Evolutionary conservation across 1,140 invertebrate genomes (phyloP), one percentile per base, ranked within the genome.

Genomic region (Agrypnia vestita): DNA sequence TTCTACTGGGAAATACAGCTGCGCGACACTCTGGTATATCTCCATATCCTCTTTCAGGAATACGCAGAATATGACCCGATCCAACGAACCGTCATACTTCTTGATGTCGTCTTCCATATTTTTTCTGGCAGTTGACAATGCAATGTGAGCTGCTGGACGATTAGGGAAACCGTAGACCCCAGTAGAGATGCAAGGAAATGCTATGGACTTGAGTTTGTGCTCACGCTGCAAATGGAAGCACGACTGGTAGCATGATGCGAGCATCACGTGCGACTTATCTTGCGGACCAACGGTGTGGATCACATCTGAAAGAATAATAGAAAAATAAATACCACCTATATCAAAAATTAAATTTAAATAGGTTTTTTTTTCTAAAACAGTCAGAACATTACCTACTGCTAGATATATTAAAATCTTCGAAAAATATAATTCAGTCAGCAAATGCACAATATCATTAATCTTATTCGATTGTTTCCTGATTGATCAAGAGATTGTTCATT

Each of bases 121-220:
- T 71, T 92, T 89, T 78, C 94, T 90, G 0, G 95, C 92, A 15
- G 92, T 92, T 12, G 87, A 86, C 12, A 95, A 84, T 56, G 95
- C 95, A 15, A 97, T 92, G 84, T 94, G 90, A 7, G 94, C 93
- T 0, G 96, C 96, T 49, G 92, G 85, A 81, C 91, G 90, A 88
- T 94, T 93, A 0, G 96, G 96, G 88, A 96, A 97, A 3, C 94
- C 95, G 90, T 96, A 97, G 78, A 96, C 91, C 12, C 96, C 96
- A 69, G 96, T 97, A 0, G 95, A 95, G 84, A 97, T 96, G 82
- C 95, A 97, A 17, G 96, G 95, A 86, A 97, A 96, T 49, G 95
- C 94, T 35, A 97, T 91, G 7, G 93, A 91, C 78, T 90, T 88
- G 0, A 97, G 78, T 3, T 92, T 87, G 83, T 95, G 90, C 77